A percentile compares a stretch with the other conserved stretches of the same genome.
phyloP scores from a whole-genome alignment of 2,888 invertebrate genomes.

The Pecten maximus region DNA sequence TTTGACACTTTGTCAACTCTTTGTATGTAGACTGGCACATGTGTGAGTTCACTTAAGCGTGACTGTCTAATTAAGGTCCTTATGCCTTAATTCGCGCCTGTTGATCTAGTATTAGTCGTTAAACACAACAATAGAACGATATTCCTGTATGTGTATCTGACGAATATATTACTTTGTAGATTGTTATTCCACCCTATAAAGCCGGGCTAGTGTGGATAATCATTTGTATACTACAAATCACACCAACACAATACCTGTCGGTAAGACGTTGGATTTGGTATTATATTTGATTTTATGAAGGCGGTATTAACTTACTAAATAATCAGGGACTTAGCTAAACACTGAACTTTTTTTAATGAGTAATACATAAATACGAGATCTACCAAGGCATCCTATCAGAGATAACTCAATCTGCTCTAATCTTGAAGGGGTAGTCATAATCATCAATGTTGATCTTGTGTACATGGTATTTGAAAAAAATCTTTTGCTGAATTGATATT shows the following conservation, averaged over 20 bases:
- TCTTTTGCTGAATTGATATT: too few species aligned
- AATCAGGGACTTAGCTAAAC: not conserved
- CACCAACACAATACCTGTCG: not conserved
- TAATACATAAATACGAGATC: not conserved
- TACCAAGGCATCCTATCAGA: not conserved
- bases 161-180: not conserved
- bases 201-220: not conserved
- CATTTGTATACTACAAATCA: not conserved
- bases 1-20: not conserved
- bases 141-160: not conserved
- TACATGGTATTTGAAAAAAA: too few species aligned
- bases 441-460: too few species aligned
- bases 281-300: not conserved
- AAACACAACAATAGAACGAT: not conserved
- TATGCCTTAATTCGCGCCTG: not conserved
- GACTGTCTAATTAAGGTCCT: conserved; percentile 15
- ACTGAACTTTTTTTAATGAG: not conserved
- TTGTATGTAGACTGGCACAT: not conserved
- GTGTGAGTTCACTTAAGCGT: not conserved
- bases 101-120: not conserved
- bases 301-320: not conserved
- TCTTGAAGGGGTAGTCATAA: too few species aligned
- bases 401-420: not conserved
- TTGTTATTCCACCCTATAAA: not conserved
- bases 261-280: not conserved